Base-by-base conservation (phyloP, 2,797 vertebrate genomes). In the Gymnoscopelus braueri region DNA sequence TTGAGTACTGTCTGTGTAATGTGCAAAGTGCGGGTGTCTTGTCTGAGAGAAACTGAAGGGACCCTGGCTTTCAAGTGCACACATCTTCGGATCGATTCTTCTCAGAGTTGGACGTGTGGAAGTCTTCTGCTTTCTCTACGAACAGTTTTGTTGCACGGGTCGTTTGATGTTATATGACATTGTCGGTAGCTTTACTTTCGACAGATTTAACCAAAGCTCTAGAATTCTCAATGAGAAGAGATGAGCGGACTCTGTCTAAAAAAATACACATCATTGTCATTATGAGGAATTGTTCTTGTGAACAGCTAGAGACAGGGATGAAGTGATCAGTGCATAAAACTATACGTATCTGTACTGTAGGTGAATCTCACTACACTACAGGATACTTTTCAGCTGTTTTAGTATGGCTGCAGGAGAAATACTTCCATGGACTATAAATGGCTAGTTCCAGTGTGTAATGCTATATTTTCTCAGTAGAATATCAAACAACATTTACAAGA, bases 171-270 rank as follows among this genome's bases (percentile, higher is more conserved):
- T 68, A 8, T 3, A 39, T n/a, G 32, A 58, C 54, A 9, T 48
- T 57, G 29, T 0, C 0, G 8, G 13, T 69, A 9, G 39, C 9
- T 52, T 58, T 75, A 63, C 67, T 32, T 58, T 53, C 65, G 75
- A 67, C 67, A 65, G 14, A 13, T 39, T 29, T 2, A 70, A 39
- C 35, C 35, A 39, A 39, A 6, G 55, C 24, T 56, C 24, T 29
- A 3, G 44, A 15, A 10, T 59, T 52, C 57, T 14, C 44, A n/a
- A 0, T 39, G 35, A 6, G 35, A 39, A 39, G 35, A 39, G 35
- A 39, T 39, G 35, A 39, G 35, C 35, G 35, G 5, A 39, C 54
- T 56, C 51, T 59, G 2, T n/a, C 63, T 2, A 24, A 8, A 15
- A 29, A 26, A 48, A 14, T 32, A 64, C 69, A 50, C 39, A 23